A percentile compares a stretch with the other conserved stretches of the same genome.
These are phyloP conservation scores for Phenganax subtilis DNA, from an alignment of 92 coral and sea anemone species.

Conservation along the genomic window DNA sequence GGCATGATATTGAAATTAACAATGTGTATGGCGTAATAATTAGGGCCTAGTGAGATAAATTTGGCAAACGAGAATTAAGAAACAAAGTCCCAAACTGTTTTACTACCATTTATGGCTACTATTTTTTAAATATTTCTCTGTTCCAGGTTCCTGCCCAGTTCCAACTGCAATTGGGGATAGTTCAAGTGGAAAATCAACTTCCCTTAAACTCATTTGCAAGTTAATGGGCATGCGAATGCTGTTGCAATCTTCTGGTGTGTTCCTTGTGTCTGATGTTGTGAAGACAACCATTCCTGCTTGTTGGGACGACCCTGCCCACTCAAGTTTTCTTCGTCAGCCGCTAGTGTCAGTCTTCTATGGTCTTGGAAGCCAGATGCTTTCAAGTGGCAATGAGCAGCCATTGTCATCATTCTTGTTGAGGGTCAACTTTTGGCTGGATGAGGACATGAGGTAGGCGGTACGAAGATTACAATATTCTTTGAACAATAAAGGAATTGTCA, in stretches of 20 bases:
- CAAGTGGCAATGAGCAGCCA: conserved; percentile 1
- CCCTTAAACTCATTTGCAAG: not conserved
- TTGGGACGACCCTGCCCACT: not conserved
- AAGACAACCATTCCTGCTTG: not conserved
- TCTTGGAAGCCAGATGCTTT: conserved; percentile 1
- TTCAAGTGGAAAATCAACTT: conserved; percentile 15
- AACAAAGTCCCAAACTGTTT: not conserved
- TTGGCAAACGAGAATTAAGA: not conserved
- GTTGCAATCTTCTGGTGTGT: not conserved
- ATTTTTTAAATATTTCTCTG: not conserved
- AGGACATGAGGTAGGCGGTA: not conserved
- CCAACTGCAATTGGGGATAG: conserved; percentile 14
- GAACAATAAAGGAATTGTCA: too few species aligned
- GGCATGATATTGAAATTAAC: not conserved
- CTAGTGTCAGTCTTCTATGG: not conserved
- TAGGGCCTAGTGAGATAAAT: too few species aligned
- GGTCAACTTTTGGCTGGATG: not conserved
- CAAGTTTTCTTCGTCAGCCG: not conserved
- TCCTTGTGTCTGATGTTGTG: not conserved
- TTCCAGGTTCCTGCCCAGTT: conserved; percentile 10
- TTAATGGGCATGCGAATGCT: not conserved
- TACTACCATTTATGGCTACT: not conserved
- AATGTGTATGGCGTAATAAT: not conserved
- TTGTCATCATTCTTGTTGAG: not conserved
- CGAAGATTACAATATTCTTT: too few species aligned